A percentile compares a stretch with the other conserved stretches of the same genome.
phyloP scores from a whole-genome alignment of 53 echinoderm and acorn worm genomes.

The Patiria pectinifera region DNA sequence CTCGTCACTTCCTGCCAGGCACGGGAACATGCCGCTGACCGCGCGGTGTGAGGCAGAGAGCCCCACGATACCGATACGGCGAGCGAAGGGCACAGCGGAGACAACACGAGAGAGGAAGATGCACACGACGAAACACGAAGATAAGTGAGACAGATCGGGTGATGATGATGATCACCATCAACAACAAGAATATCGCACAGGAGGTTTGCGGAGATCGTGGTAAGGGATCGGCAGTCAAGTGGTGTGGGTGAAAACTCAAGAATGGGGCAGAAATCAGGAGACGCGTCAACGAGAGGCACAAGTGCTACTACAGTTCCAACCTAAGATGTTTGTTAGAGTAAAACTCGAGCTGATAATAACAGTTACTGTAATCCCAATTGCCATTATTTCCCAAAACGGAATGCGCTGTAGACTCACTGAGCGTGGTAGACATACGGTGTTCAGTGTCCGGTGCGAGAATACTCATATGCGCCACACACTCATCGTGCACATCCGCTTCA shows the following conservation, averaged over 20 bases:
- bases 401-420: not conserved
- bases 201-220: not conserved
- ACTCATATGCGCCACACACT: not conserved
- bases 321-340: conserved; percentile 13
- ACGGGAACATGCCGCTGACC: not conserved
- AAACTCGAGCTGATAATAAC: conserved; percentile 6
- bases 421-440: not conserved
- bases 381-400: not conserved
- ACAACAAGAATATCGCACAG: not conserved
- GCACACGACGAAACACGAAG: not conserved
- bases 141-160: conserved; percentile 29
- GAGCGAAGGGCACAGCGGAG: conserved; percentile 2
- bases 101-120: not conserved
- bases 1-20: conserved; percentile 40
- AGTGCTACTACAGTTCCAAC: conserved; percentile 6
- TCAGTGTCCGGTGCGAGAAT: not conserved
- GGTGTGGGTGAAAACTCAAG: conserved; percentile 32
- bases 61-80: conserved; percentile 39
- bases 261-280: not conserved
- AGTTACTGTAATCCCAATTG: not conserved
- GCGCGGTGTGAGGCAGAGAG: not conserved
- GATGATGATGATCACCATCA: not conserved
- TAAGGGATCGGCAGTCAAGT: conserved; percentile 48
- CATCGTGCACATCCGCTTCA: not conserved
- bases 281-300: conserved; percentile 40